Evolutionary conservation across 2,797 vertebrate species (phyloP), one percentile per base, ranked within the genome.

Genomic region (Pteronotus mesoamericanus): DNA sequence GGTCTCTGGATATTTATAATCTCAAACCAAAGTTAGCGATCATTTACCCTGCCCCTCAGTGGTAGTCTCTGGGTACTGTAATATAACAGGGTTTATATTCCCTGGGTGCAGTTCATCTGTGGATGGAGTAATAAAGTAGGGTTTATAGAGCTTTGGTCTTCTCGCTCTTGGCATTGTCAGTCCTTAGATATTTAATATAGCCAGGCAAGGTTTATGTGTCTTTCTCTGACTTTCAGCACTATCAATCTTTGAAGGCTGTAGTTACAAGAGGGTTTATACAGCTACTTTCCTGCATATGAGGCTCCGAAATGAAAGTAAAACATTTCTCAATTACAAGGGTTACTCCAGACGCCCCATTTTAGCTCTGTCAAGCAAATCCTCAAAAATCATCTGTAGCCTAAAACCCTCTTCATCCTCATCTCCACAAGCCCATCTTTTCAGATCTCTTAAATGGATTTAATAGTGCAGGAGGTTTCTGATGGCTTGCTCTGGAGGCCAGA

Each of bases 61-160:
- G 89, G 97, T 88, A 87, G 97, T 94, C 97, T 95, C 97, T 88
- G 93, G 96, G 96, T 97, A 85, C 96, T 97, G 89, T 94, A 97
- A 98, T 92, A 93, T 97, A 98, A 97, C 97, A 90, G 96, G 64
- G 97, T 98, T 98, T 98, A 98, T 97, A 97, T 95, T 97, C 97
- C 97, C 98, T 98, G 96, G 78, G 69, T 80, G 97, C 94, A 97
- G 94, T 97, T 98, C 97, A 97, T 98, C 98, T 98, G 96, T 80
- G 97, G 98, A 98, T 90, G 89, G 94, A 59, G 97, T 94, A 97
- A 98, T 98, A 98, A 98, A 98, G 97, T 89, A 96, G 97, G 96
- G 97, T 98, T 98, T 98, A 98, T 98, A 98, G 98, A 98, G 97
- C 92, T 98, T 97, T 98, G 98, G 97, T 98, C 96, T 98, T 97